Base-by-base conservation (phyloP, 2,888 invertebrate species). In the Macropis europaea region DNA sequence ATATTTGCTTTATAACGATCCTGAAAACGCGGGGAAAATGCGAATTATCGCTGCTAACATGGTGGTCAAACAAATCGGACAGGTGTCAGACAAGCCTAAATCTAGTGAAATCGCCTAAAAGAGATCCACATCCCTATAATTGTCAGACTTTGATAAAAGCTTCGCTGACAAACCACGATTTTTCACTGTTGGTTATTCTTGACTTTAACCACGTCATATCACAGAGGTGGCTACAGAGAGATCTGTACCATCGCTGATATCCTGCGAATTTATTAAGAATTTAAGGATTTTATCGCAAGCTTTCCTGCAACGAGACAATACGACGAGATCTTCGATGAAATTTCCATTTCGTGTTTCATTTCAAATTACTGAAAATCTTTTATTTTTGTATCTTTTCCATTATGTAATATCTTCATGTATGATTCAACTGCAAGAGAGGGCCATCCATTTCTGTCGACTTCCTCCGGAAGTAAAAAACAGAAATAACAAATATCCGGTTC, bases 381-480 rank as follows among this genome's bases (percentile, higher is more conserved):
- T 3, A 15, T 2, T 19, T 40, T n/a, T n/a, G n/a, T n/a, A n/a
- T n/a, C n/a, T n/a, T n/a, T n/a, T n/a, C n/a, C n/a, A n/a, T n/a
- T n/a, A n/a, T n/a, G n/a, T n/a, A n/a, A n/a, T n/a, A n/a, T n/a
- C n/a, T n/a, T n/a, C n/a, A n/a, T n/a, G 2, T 11, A 3, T 62
- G n/a, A 6, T 22, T 19, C 6, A 38, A 52, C 22, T 9, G 56
- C 62, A 69, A 69, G 62, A 72, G 71, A 62, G 71, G 69, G 56
- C 38, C n/a, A 30, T 34, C 38, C 36, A 42, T 34, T 13, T 3
- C n/a, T n/a, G n/a, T n/a, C n/a, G 17, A 17, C 2, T 40, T 15
- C 15, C 38, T 15, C 1, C 3, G 2, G n/a, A 34, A 4, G 34
- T 40, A 36, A 36, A 36, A 9, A 1, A 2, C 19, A n/a, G n/a